These are phyloP conservation scores for Chaetophractus vellerosus DNA, from an alignment of 2,797 vertebrate species.

Conservation along the genomic window DNA sequence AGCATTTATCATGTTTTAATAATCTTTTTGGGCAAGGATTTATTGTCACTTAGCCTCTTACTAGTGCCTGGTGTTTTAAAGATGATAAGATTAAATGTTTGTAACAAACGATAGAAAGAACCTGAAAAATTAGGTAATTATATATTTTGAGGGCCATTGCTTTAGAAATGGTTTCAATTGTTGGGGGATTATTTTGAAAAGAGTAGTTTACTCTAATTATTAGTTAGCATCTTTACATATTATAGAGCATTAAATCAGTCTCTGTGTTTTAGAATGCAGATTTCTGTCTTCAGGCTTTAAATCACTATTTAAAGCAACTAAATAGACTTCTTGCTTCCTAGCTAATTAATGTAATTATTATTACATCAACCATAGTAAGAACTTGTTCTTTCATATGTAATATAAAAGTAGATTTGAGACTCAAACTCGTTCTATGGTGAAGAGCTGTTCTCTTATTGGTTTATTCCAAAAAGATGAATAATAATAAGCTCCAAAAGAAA, in stretches of 20 bases:
- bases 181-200: constrained; percentile 33
- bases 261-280: constrained; percentile 26
- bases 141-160: background rate
- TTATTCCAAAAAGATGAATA: constrained; percentile 48
- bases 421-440: constrained; percentile 20
- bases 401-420: background rate
- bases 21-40: background rate
- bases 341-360: background rate
- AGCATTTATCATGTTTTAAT: background rate
- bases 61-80: background rate
- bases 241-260: background rate
- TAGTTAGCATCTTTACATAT: constrained; percentile 28
- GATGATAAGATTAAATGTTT: background rate
- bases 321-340: background rate
- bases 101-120: constrained; percentile 22
- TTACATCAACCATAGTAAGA: constrained; percentile 8
- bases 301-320: constrained; percentile 17
- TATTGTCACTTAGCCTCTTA: background rate
- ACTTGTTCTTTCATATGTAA: background rate
- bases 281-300: constrained; percentile 10
- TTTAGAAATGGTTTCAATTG: constrained; percentile 46
- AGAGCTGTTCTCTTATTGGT: background rate
- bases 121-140: background rate
- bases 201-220: constrained; percentile 5
- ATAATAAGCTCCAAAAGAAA: constrained; percentile 4